Evolutionary conservation across 2,113 vertebrate genomes (phyloP), one percentile per base, ranked within the genome.

Genomic region (Caranx melampygus): DNA sequence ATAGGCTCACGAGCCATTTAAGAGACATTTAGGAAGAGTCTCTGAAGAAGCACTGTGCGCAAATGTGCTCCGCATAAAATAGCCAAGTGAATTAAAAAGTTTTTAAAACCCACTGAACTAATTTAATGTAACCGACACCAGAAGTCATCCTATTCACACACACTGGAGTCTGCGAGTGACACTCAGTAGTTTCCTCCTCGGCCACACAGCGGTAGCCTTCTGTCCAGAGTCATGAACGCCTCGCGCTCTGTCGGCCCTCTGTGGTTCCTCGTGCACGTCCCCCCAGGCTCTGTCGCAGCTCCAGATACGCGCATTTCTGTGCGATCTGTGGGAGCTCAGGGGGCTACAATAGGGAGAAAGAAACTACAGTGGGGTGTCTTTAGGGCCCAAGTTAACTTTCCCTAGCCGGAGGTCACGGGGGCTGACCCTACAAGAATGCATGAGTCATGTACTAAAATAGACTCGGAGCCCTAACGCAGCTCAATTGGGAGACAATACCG

Each of bases 381-480:
- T 13, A 55, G 67, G 73, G 33, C 94, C 93, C 91, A 26, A 80
- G 75, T 95, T 92, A 93, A 95, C 95, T 95, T 93, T 95, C 92
- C 90, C 94, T 93, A 93, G 92, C 93, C 12, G 93, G 94, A 72
- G 96, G 96, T 96, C 96, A 96, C 93, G 93, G 92, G 90, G 94
- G 93, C 92, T 95, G 96, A 96, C 96, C 96, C 95, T 92, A 92
- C 92, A 96, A 95, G 94, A 96, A 96, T 95, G 96, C 93, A 93
- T 95, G 96, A 96, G 95, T 96, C 96, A 95, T 95, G 95, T 95
- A 96, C 96, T 95, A 95, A 96, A 96, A 96, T 94, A 92, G 81
- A 88, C 33, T 15, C 42, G 40, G 95, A 96, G 94, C 85, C 93
- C 93, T 92, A 91, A 92, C 93, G 85, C 93, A 90, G 94, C 95